phyloP scores from a whole-genome alignment of 2,113 vertebrate species.

The Asarcornis scutulata region DNA sequence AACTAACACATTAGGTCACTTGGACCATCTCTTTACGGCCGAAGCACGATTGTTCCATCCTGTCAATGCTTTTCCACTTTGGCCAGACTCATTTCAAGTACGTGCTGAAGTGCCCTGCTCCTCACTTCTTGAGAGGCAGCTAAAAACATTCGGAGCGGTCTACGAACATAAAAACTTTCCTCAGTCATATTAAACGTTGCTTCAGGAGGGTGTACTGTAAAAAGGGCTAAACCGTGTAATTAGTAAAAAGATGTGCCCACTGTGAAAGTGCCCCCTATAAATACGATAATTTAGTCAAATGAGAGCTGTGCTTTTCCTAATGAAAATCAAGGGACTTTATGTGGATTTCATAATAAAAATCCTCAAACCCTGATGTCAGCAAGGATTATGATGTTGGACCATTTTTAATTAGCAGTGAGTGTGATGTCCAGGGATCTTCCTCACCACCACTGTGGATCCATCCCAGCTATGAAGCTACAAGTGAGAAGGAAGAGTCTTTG shows the following conservation, averaged over 20 bases:
- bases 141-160: neutral
- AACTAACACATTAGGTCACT: neutral
- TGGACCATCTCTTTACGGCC: neutral
- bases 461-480: neutral
- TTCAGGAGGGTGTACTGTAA: neutral
- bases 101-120: neutral
- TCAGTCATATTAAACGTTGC: neutral
- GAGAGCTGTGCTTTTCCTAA: neutral
- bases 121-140: neutral
- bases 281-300: accelerated
- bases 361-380: neutral
- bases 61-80: neutral
- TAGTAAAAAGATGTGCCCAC: neutral
- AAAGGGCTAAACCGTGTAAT: neutral
- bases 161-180: neutral
- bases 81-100: neutral
- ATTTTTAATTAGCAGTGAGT: neutral
- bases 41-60: neutral
- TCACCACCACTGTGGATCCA: neutral
- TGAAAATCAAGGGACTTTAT: neutral
- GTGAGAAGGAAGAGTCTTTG: neutral
- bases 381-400: neutral
- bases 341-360: neutral
- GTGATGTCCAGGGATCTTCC: neutral
- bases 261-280: neutral